A percentile compares a stretch with the other conserved stretches of the same genome.
Evolutionary conservation across 2,113 vertebrate genomes (phyloP).

Genomic region (Python bivittatus): DNA sequence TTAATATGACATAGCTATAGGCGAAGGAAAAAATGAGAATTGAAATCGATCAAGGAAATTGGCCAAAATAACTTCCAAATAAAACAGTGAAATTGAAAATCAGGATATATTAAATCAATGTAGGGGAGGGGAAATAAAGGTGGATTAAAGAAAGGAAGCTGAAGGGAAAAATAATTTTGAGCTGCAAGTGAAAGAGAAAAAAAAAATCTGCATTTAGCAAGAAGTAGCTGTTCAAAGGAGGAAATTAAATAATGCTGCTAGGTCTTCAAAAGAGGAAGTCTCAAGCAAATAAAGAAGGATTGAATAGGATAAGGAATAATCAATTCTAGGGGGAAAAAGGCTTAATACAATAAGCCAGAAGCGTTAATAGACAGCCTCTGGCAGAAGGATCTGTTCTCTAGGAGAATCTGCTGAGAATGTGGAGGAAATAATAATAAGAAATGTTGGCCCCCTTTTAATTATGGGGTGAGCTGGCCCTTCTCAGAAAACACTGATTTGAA

Average conservation of each 20-base stretch:
- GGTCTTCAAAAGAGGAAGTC: not conserved
- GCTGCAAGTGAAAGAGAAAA: not conserved
- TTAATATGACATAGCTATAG: not conserved
- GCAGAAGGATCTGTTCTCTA: not conserved
- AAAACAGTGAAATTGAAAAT: not conserved
- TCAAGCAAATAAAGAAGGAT: not conserved
- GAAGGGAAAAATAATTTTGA: not conserved
- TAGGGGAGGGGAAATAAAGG: not conserved
- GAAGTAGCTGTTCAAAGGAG: not conserved
- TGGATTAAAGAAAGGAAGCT: not conserved
- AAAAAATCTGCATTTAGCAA: not conserved
- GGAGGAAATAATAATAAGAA: not conserved
- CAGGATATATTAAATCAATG: not conserved
- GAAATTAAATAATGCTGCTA: not conserved
- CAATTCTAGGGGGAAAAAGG: not conserved
- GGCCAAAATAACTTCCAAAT: not conserved
- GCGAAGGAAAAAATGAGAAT: not conserved
- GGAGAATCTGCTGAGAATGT: not conserved
- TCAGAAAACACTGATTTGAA: not conserved
- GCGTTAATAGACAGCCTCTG: not conserved
- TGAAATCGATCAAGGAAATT: not conserved
- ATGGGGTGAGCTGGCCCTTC: not conserved
- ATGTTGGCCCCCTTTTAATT: not conserved
- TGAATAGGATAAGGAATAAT: not conserved
- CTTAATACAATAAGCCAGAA: not conserved